These are phyloP conservation scores for Gambusia affinis DNA, from an alignment of 2,113 vertebrate species.

Conservation along the genomic window DNA sequence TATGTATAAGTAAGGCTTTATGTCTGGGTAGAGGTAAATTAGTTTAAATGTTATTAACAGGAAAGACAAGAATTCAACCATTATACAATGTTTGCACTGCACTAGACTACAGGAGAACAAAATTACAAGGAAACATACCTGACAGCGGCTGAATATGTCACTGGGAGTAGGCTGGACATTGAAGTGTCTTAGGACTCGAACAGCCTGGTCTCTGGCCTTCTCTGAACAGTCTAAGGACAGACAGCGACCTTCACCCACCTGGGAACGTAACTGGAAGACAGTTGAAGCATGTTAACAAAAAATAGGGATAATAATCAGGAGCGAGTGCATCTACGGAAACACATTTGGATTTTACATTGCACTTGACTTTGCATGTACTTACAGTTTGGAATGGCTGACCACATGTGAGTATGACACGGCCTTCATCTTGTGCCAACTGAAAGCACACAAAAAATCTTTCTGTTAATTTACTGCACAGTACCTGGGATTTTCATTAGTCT, in stretches of 20 bases:
- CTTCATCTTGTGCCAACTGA: slow-evolving; percentile 85
- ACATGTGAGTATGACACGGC: slow-evolving; percentile 87
- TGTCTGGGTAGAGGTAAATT: no score
- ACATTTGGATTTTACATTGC: slow-evolving; percentile 1
- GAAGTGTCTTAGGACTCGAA: slow-evolving; percentile 86
- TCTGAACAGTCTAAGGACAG: slow-evolving; percentile 84
- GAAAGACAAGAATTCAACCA: not conserved
- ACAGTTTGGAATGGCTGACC: slow-evolving; percentile 87
- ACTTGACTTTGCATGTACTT: slow-evolving; percentile 54
- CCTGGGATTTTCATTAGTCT: not conserved
- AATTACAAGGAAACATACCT: slow-evolving; percentile 72
- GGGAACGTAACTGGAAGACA: slow-evolving; percentile 83
- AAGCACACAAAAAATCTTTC: slow-evolving; percentile 2
- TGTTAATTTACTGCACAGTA: not conserved
- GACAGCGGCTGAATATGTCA: slow-evolving; percentile 90
- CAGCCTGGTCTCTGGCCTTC: slow-evolving; percentile 85
- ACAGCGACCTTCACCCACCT: slow-evolving; percentile 88
- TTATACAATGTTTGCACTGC: not conserved
- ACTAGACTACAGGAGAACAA: not conserved
- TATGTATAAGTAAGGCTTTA: no score
- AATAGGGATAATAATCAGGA: not conserved
- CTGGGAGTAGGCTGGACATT: slow-evolving; percentile 74
- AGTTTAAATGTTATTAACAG: not conserved
- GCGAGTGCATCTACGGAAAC: not conserved
- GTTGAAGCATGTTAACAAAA: not conserved